These are phyloP conservation scores for Podabrus alpinus DNA, from an alignment of 2,888 invertebrate genomes.

Conservation along the genomic window DNA sequence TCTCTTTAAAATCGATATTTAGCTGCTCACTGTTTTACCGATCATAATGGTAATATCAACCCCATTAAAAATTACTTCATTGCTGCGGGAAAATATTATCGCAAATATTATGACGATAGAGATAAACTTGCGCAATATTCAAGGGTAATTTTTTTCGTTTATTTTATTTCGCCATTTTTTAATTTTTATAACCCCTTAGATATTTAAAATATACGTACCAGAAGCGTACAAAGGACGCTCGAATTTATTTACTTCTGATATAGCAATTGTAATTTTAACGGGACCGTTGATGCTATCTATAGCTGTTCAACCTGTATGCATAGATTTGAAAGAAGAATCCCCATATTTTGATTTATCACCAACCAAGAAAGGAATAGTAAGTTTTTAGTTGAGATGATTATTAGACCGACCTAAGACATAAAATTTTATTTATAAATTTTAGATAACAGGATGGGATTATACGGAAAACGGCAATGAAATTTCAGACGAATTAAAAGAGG, in stretches of 20 bases:
- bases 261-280: not conserved
- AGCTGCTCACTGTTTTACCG: constrained; percentile 49
- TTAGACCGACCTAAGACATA: too few species aligned
- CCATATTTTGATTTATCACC: too few species aligned
- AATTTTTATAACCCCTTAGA: not conserved
- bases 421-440: too few species aligned
- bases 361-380: too few species aligned
- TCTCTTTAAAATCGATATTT: not conserved
- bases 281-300: not conserved
- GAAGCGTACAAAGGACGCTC: not conserved
- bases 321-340: not conserved
- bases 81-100: constrained; percentile 46
- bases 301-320: not conserved
- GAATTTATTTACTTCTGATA: not conserved
- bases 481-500: not conserved
- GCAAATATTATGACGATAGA: constrained; percentile 36
- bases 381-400: too few species aligned
- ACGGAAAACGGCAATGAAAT: not conserved
- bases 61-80: constrained; percentile 32
- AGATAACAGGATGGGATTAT: not conserved
- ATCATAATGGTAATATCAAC: constrained; percentile 23
- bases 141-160: not conserved
- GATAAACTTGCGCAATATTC: constrained; percentile 31
- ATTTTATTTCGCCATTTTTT: not conserved
- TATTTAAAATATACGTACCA: not conserved